Percentiles rank a stretch among this genome's conserved stretches.
Evolutionary conservation across 2,888 invertebrate species (phyloP).

Genomic region (Temnothorax unifasciatus): DNA sequence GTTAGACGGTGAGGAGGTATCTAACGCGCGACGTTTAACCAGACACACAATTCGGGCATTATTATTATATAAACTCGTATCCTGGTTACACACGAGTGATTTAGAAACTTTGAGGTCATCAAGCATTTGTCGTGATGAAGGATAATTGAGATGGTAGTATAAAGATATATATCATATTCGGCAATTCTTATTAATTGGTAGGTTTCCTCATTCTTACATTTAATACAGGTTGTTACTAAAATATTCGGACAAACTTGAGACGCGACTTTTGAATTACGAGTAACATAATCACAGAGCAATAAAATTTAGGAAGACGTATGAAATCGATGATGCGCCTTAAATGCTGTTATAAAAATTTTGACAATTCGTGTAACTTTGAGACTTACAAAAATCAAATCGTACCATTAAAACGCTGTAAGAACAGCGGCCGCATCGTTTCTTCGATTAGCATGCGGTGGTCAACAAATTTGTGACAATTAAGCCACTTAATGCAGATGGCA

Average conservation of each 20-base stretch:
- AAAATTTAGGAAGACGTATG: neutral
- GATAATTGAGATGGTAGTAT: conserved; percentile 37
- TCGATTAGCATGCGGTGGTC: conserved; percentile 56
- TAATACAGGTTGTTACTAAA: neutral
- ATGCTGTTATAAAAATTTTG: neutral
- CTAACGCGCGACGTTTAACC: conserved; percentile 59
- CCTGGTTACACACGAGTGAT: conserved; percentile 70
- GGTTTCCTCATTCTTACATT: conserved; percentile 4
- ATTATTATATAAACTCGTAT: conserved; percentile 76
- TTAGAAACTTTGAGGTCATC: conserved; percentile 70
- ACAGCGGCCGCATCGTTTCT: conserved; percentile 46
- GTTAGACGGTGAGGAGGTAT: conserved; percentile 43
- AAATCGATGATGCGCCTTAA: neutral
- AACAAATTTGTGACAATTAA: conserved; percentile 77
- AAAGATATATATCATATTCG: conserved; percentile 36
- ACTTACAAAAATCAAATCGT: neutral
- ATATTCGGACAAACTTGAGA: neutral
- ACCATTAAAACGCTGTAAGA: neutral
- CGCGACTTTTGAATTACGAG: neutral
- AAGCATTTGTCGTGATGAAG: conserved; percentile 69
- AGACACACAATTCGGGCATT: conserved; percentile 70
- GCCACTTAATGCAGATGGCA: conserved; percentile 68
- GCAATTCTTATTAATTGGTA: conserved; percentile 21
- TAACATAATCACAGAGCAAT: neutral
- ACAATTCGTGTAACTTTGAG: neutral